phyloP scores from a whole-genome alignment of 2,888 invertebrate genomes.

The Xestobium rufovillosum region DNA sequence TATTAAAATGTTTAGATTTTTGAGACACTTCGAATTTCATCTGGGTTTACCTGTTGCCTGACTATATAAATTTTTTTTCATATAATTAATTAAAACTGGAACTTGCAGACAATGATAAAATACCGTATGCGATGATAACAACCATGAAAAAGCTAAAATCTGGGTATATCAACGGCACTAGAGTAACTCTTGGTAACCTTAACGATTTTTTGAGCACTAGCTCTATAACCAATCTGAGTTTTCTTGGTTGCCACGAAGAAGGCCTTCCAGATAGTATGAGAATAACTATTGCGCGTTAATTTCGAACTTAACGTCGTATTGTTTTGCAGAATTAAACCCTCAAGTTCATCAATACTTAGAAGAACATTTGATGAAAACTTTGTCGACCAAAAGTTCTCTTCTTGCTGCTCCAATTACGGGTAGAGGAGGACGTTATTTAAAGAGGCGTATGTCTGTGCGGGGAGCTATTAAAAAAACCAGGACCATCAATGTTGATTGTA shows the following conservation, averaged over 20 bases:
- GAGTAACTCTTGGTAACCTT: conserved; percentile 91
- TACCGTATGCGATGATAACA: conserved; percentile 90
- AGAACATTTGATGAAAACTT: conserved; percentile 73
- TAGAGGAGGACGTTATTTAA: conserved; percentile 50
- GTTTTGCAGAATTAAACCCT: conserved; percentile 57
- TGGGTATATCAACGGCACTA: conserved; percentile 97
- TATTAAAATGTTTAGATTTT: too few relatives aligned
- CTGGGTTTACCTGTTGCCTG: too few relatives aligned
- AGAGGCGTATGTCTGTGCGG: conserved; percentile 76
- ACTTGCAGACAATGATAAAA: conserved; percentile 81
- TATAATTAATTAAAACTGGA: too few relatives aligned
- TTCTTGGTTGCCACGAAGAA: conserved; percentile 87
- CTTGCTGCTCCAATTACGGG: conserved; percentile 51
- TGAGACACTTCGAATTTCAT: too few relatives aligned
- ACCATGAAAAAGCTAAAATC: conserved; percentile 98
- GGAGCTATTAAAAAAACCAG: conserved; percentile 92
- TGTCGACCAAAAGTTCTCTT: conserved; percentile 64
- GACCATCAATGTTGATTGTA: conserved; percentile 86
- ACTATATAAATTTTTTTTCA: too few relatives aligned
- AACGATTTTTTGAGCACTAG: conserved; percentile 95
- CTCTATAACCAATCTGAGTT: conserved; percentile 94
- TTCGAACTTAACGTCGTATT: conserved; percentile 8
- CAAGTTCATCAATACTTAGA: conserved; percentile 83
- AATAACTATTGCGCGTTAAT: too few relatives aligned
- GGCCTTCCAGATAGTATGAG: conserved; percentile 78